phyloP scores from a whole-genome alignment of 2,797 vertebrate species.

The Spinus olivaceus region DNA sequence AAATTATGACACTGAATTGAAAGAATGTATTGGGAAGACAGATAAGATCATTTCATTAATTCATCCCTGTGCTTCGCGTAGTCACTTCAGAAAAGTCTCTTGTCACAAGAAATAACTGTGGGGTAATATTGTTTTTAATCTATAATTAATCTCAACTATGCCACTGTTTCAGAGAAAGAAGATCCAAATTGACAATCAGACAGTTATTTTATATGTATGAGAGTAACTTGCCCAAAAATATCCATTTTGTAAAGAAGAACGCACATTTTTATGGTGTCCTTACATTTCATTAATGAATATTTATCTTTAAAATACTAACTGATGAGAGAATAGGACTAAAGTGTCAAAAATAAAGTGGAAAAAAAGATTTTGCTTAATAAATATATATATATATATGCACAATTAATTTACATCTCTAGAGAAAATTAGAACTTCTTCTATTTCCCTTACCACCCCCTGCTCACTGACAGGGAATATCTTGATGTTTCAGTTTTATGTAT shows the following conservation, averaged over 20 bases:
- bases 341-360: background rate
- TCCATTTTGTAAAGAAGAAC: background rate
- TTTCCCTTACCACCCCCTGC: background rate
- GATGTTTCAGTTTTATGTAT: conserved; percentile 11
- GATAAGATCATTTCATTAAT: conserved; percentile 18
- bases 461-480: background rate
- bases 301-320: conserved; percentile 35
- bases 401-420: background rate
- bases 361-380: background rate
- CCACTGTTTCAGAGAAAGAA: background rate
- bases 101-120: background rate
- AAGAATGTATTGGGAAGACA: background rate
- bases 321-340: background rate
- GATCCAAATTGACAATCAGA: background rate
- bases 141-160: conserved; percentile 16
- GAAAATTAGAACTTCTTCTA: conserved; percentile 11
- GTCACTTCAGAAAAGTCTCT: background rate
- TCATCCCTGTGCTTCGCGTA: background rate
- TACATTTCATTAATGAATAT: background rate
- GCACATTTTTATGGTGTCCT: background rate
- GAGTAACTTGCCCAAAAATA: background rate
- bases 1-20: background rate
- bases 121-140: background rate
- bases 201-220: background rate
- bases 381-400: background rate